phyloP scores from a whole-genome alignment of 2,113 vertebrate genomes.

The Psittacula cyanocephala region DNA sequence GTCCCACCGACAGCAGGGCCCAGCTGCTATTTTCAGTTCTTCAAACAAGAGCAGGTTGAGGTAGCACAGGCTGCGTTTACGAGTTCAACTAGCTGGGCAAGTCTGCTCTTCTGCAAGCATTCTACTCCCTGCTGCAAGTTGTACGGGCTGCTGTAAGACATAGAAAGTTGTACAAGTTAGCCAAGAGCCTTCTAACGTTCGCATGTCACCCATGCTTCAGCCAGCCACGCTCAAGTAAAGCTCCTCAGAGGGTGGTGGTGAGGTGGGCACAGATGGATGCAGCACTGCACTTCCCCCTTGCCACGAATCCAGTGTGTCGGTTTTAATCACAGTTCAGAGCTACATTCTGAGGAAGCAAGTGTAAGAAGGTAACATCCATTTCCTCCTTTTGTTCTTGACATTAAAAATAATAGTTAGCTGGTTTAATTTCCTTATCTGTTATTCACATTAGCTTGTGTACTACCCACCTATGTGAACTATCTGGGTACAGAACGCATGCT shows the following conservation, averaged over 20 bases:
- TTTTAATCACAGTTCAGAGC: neutral
- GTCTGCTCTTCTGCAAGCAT: neutral
- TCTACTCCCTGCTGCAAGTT: neutral
- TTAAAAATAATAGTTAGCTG: neutral
- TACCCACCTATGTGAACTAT: neutral
- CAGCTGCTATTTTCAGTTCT: neutral
- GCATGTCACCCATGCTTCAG: neutral
- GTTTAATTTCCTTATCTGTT: neutral
- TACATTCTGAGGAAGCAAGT: neutral
- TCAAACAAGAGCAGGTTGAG: neutral
- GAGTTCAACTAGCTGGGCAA: neutral
- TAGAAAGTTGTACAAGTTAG: neutral
- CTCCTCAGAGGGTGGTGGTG: accelerated
- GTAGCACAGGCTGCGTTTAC: neutral
- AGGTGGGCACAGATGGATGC: neutral
- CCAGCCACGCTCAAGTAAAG: neutral
- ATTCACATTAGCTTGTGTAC: neutral
- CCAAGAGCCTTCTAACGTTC: neutral
- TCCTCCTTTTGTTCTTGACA: conserved; percentile 23
- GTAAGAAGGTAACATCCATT: neutral
- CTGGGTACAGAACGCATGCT: neutral
- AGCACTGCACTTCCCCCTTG: neutral
- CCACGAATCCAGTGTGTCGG: neutral
- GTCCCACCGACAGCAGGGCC: neutral
- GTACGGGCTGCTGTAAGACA: neutral